phyloP scores from a whole-genome alignment of 2,797 vertebrate species.

The Pseudocheirus occidentalis region DNA sequence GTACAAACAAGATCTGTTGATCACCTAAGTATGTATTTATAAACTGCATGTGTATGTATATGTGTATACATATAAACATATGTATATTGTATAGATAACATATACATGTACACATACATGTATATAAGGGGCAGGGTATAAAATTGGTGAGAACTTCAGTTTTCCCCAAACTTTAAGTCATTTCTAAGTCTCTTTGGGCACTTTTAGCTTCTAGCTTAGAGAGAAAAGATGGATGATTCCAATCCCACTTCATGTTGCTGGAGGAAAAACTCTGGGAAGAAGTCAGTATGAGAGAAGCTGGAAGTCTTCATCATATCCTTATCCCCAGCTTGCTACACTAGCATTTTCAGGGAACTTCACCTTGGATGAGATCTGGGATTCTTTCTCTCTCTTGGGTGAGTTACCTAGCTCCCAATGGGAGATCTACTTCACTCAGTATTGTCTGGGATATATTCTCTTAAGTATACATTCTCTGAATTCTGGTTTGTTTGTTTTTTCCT shows the following conservation, averaged over 20 bases:
- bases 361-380: background rate
- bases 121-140: background rate
- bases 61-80: too few relatives aligned
- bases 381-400: background rate
- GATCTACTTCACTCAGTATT: background rate
- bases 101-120: background rate
- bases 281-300: background rate
- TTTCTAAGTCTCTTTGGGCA: background rate
- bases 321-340: background rate
- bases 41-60: background rate
- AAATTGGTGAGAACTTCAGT: background rate
- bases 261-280: background rate
- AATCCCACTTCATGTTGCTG: background rate
- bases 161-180: background rate
- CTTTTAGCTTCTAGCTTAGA: background rate
- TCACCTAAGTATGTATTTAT: too few relatives aligned
- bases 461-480: background rate
- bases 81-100: background rate
- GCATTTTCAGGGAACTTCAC: background rate
- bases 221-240: background rate
- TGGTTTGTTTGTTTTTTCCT: background rate
- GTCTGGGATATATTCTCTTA: background rate
- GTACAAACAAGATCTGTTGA: background rate
- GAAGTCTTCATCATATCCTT: background rate
- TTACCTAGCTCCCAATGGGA: background rate